Evolutionary conservation across 2,888 invertebrate genomes (phyloP).

Genomic region (Aphodius granarius): DNA sequence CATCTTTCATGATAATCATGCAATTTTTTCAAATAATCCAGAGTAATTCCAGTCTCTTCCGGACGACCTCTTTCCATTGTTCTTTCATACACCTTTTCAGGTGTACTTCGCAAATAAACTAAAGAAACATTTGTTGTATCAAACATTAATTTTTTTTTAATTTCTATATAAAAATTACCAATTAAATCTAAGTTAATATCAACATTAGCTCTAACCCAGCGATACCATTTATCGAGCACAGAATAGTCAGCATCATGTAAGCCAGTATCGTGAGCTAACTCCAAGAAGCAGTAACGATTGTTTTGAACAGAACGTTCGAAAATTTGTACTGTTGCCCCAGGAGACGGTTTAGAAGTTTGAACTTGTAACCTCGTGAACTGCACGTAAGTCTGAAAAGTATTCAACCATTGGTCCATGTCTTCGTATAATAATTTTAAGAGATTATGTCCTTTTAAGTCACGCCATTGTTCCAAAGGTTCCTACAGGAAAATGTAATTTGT

Average conservation of each 20-base stretch:
- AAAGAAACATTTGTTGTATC: too few species aligned
- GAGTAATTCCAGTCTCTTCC: constrained; percentile 79
- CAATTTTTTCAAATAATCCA: constrained; percentile 79
- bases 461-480: constrained; percentile 87
- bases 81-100: constrained; percentile 68
- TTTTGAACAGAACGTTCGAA: constrained; percentile 90
- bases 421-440: constrained; percentile 85
- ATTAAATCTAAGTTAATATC: constrained; percentile 83
- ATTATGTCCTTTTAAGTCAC: constrained; percentile 77
- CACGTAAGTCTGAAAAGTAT: constrained; percentile 89
- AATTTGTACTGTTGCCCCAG: constrained; percentile 74
- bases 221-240: constrained; percentile 85
- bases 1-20: constrained; percentile 77
- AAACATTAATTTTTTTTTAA: neutral
- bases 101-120: constrained; percentile 70
- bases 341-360: constrained; percentile 62
- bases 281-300: constrained; percentile 73
- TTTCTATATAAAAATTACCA: constrained; percentile 57
- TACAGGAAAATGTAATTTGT: constrained; percentile 43
- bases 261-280: constrained; percentile 71
- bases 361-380: constrained; percentile 86
- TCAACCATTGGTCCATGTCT: constrained; percentile 79
- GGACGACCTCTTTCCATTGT: constrained; percentile 75
- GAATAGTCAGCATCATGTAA: constrained; percentile 77
- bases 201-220: constrained; percentile 73